These are phyloP conservation scores for Melierax canorus DNA, from an alignment of 2,113 vertebrate species.

Conservation along the genomic window DNA sequence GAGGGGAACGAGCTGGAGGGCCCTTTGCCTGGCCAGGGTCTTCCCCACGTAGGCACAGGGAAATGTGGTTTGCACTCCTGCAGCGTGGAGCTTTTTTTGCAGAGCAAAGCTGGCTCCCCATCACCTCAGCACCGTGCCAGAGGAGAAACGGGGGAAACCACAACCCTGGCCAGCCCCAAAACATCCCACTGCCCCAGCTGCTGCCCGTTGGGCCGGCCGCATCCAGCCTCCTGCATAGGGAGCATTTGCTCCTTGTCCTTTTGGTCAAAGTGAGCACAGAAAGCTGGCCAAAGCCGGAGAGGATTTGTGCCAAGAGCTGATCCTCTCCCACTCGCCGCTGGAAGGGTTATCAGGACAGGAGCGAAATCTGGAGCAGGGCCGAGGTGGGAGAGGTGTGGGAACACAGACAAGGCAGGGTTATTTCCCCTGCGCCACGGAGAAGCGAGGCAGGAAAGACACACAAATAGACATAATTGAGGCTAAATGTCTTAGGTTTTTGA, in stretches of 20 bases:
- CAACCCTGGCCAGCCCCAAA: not conserved
- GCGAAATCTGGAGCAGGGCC: not conserved
- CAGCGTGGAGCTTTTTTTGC: not conserved
- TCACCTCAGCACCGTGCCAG: not conserved
- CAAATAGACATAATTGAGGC: conserved; percentile 50
- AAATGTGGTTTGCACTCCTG: not conserved
- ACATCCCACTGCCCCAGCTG: not conserved
- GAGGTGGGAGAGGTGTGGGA: conserved; percentile 60
- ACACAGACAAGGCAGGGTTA: not conserved
- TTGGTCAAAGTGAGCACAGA: not conserved
- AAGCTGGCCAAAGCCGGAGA: not conserved
- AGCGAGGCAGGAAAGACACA: conserved; percentile 46
- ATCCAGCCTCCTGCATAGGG: not conserved
- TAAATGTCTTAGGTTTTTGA: conserved; percentile 52
- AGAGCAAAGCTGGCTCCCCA: not conserved
- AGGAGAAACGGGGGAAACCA: accelerated
- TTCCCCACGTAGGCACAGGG: accelerated
- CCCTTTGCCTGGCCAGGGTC: not conserved
- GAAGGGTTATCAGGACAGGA: conserved; percentile 51
- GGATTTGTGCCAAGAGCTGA: not conserved
- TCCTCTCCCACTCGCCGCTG: not conserved
- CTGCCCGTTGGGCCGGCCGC: accelerated
- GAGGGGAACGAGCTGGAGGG: accelerated
- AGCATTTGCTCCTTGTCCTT: not conserved
- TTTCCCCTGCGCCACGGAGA: not conserved